phyloP scores from a whole-genome alignment of 2,113 vertebrate species.

The Protobothrops mucrosquamatus region DNA sequence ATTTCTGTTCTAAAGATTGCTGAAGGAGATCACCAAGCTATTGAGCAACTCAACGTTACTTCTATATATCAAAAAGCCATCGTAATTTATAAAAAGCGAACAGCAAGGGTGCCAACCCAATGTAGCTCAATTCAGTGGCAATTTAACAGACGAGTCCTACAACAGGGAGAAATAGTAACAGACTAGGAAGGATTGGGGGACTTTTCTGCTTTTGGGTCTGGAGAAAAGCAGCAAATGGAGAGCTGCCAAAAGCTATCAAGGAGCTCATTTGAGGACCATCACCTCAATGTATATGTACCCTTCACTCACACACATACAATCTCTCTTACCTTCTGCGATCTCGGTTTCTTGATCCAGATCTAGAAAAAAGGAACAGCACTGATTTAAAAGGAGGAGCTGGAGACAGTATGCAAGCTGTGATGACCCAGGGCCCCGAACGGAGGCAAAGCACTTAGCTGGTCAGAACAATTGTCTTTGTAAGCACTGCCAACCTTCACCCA shows the following conservation, averaged over 20 bases:
- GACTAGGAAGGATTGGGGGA: neutral
- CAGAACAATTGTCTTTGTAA: too few relatives aligned
- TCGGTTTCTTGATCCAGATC: constrained; percentile 88
- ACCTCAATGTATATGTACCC: neutral
- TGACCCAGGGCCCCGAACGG: too few relatives aligned
- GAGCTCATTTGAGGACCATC: neutral
- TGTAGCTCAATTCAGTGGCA: too few relatives aligned
- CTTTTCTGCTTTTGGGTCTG: neutral
- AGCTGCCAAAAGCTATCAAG: neutral
- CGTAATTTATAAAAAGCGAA: too few relatives aligned
- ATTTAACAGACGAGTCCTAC: too few relatives aligned
- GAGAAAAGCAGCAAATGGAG: neutral
- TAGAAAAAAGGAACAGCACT: constrained; percentile 50
- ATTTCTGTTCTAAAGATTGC: too few relatives aligned
- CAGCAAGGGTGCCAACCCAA: too few relatives aligned
- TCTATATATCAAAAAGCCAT: neutral
- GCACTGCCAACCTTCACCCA: too few relatives aligned
- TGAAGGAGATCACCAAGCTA: too few relatives aligned
- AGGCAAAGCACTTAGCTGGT: too few relatives aligned
- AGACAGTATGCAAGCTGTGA: too few relatives aligned
- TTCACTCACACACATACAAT: neutral
- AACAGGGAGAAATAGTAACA: too few relatives aligned
- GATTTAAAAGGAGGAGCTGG: neutral
- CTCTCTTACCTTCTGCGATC: constrained; percentile 78
- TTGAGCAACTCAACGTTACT: neutral